Conservation (phyloP, 1,140 invertebrate species). For the Caerostris extrusa region DNA sequence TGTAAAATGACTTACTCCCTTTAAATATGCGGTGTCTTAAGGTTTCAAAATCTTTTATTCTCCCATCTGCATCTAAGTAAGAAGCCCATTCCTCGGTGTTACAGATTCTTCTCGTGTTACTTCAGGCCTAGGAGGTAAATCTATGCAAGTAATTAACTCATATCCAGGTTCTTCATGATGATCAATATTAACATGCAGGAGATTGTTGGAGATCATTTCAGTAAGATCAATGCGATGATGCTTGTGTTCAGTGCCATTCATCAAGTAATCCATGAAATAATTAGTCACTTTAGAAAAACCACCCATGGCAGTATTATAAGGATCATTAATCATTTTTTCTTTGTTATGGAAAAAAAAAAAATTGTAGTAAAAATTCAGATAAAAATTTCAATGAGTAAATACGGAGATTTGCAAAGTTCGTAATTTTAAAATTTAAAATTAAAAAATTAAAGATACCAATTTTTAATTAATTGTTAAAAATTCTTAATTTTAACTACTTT, state of each 20-base stretch:
- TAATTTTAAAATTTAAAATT: too few relatives aligned
- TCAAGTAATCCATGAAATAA: constrained; percentile 82
- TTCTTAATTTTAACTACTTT: too few relatives aligned
- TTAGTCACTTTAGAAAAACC: constrained; percentile 92
- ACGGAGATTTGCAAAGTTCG: too few relatives aligned
- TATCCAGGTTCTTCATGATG: constrained; percentile 81
- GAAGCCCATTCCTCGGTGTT: constrained; percentile 89
- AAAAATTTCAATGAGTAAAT: too few relatives aligned
- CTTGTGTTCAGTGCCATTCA: constrained; percentile 62
- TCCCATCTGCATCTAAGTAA: constrained; percentile 89
- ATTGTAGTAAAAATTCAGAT: too few relatives aligned
- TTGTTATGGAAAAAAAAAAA: constrained; percentile 79
- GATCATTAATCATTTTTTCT: constrained; percentile 85
- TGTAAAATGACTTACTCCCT: constrained; percentile 86
- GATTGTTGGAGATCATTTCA: constrained; percentile 84
- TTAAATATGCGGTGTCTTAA: constrained; percentile 85
- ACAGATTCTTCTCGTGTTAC: constrained; percentile 86
- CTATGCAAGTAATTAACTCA: constrained; percentile 81
- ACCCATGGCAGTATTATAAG: constrained; percentile 90
- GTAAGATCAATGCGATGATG: constrained; percentile 84
- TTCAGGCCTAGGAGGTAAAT: constrained; percentile 81
- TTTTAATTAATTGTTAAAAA: too few relatives aligned
- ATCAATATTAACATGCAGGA: constrained; percentile 82
- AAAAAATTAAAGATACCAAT: too few relatives aligned
- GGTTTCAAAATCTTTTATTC: constrained; percentile 81